Percentiles rank a stretch among this genome's conserved stretches.
Evolutionary conservation across 2,113 vertebrate genomes (phyloP).

Genomic region (Crotophaga sulcirostris): DNA sequence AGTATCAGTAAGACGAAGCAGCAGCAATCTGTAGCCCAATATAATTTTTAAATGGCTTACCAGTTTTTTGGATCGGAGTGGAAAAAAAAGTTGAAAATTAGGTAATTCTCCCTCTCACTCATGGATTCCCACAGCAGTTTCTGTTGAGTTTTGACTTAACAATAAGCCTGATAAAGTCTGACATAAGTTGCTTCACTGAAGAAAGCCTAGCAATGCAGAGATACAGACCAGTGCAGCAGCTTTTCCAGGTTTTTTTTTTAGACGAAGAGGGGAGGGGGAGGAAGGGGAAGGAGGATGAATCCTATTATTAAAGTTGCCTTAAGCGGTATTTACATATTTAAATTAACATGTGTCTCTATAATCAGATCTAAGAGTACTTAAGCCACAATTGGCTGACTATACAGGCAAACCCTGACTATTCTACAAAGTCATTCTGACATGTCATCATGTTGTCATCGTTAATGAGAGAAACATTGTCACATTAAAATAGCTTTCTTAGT

Average conservation of each 20-base stretch:
- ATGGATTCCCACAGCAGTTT: slow-evolving; percentile 34
- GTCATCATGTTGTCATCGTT: neutral
- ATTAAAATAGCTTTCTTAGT: neutral
- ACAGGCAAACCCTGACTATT: neutral
- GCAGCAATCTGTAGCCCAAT: neutral
- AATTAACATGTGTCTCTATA: slow-evolving; percentile 29
- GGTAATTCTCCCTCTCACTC: slow-evolving; percentile 36
- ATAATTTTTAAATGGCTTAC: neutral
- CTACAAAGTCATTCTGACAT: neutral
- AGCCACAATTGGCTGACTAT: neutral
- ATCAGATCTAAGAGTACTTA: slow-evolving; percentile 16
- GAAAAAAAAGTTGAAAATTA: slow-evolving; percentile 18
- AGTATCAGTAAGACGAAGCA: neutral
- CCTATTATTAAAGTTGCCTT: slow-evolving; percentile 53
- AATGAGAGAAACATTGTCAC: neutral
- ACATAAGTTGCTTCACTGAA: slow-evolving; percentile 46
- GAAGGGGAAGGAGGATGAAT: slow-evolving; percentile 29
- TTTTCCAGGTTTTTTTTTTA: slow-evolving; percentile 31
- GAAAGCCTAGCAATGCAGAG: slow-evolving; percentile 46
- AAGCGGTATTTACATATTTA: slow-evolving; percentile 40
- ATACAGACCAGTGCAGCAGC: slow-evolving; percentile 22
- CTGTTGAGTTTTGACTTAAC: slow-evolving; percentile 43
- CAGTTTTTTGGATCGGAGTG: neutral
- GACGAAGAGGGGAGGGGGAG: neutral
- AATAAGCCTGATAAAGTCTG: slow-evolving; percentile 36